Base-by-base conservation (phyloP, 2,888 invertebrate genomes). In the Oeneis ivallda region DNA sequence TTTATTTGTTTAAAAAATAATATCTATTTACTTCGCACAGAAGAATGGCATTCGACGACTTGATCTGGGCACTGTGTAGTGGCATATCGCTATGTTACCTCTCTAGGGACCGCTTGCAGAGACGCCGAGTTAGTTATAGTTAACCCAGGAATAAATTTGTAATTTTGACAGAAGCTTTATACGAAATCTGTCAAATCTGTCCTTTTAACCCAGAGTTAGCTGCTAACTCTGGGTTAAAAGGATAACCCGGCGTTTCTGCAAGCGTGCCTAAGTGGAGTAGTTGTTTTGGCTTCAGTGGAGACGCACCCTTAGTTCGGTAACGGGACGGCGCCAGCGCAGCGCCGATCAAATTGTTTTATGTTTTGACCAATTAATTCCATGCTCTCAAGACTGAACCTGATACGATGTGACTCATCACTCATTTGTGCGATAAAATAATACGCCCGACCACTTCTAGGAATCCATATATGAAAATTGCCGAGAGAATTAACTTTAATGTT, bases 301-400 rank as follows among this genome's bases (percentile, higher is more conserved):
- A 34, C 15, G 32, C 62, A 62, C 49, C 62, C 67, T 75, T 69
- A 71, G 74, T 74, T 67, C 71, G 67, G 67, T 79, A 82, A 82
- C 82, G 81, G 81, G 74, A 70, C 75, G 72, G 69, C 75, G 80
- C 83, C 81, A 81, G 79, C 82, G 74, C 75, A 76, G 74, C 74
- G 58, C 64, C 71, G 67, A 73, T 78, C 71, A 77, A 80, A 79
- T 84, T 81, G 81, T 83, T 83, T 83, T 79, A 80, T 79, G 79
- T 78, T 80, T 75, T 65, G 68, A 77, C 77, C 79, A 81, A 85
- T 85, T 82, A 83, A 80, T 82, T 80, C 77, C 74, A 77, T 77
- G 75, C 74, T 78, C 75, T 71, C 41, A 52, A 53, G 8, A 11
- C 54, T 39, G 47, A 53, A 64, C 75, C 74, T 71, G 70, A 71